phyloP scores from a whole-genome alignment of 2,888 invertebrate genomes.

The Drosophila mimetica region DNA sequence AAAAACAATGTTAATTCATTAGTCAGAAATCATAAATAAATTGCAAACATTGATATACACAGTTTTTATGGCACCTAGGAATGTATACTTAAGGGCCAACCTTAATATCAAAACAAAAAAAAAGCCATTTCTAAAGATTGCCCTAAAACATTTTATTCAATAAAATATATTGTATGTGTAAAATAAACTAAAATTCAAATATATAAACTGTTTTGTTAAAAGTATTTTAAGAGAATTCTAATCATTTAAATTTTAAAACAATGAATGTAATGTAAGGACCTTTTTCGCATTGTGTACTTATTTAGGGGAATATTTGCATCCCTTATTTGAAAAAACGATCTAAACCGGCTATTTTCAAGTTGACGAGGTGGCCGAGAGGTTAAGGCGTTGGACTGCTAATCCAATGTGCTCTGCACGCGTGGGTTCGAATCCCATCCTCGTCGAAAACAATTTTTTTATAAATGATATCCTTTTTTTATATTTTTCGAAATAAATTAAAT shows the following conservation, averaged over 20 bases:
- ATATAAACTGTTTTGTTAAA: neutral
- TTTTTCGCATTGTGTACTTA: neutral
- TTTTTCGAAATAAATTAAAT: no score
- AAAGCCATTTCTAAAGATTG: no score
- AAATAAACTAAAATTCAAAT: neutral
- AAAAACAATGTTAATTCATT: no score
- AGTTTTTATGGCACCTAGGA: no score
- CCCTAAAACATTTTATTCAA: no score
- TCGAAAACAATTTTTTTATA: conserved; percentile 81
- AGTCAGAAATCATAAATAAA: no score
- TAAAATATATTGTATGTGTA: no score
- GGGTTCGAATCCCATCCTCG: conserved; percentile 94
- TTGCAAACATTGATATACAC: no score
- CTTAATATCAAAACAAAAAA: neutral
- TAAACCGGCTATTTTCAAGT: neutral
- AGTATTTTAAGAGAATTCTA: neutral
- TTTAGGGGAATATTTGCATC: neutral
- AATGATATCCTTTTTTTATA: neutral
- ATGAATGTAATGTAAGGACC: neutral
- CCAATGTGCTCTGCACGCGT: conserved; percentile 94
- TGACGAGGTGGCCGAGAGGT: conserved; percentile 94
- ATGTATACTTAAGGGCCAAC: no score
- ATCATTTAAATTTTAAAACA: neutral
- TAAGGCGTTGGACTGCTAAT: conserved; percentile 94
- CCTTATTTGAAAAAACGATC: conserved; percentile 11